Evolutionary conservation across 2,888 invertebrate genomes (phyloP).

Genomic region (Pycnomerus fuliginosus): DNA sequence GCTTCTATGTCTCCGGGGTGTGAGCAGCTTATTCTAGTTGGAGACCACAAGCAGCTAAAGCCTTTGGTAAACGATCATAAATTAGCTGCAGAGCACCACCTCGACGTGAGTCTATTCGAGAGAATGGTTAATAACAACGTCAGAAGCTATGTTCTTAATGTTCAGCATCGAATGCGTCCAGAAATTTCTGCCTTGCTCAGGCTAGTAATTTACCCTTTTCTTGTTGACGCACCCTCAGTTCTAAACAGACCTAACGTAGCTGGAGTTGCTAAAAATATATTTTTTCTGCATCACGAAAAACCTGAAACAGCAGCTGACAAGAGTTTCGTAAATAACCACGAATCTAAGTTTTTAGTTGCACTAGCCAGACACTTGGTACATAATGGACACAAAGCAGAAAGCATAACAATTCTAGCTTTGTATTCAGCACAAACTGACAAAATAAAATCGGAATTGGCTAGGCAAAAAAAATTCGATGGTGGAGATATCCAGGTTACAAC

Average conservation of each 20-base stretch:
- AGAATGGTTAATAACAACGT: conserved; percentile 64
- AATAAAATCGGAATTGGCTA: not conserved
- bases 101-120: conserved; percentile 15
- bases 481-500: conserved; percentile 62
- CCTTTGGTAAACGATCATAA: conserved; percentile 16
- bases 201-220: conserved; percentile 65
- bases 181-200: conserved; percentile 61
- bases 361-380: conserved; percentile 7
- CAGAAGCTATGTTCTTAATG: conserved; percentile 47
- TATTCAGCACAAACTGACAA: conserved; percentile 6
- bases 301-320: conserved; percentile 58
- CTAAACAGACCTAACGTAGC: conserved; percentile 57
- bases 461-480: no score
- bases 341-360: conserved; percentile 57
- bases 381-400: conserved; percentile 2
- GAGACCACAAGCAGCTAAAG: conserved; percentile 50
- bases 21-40: conserved; percentile 82
- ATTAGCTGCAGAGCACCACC: conserved; percentile 19
- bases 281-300: conserved; percentile 65
- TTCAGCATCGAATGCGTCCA: conserved; percentile 78
- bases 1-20: conserved; percentile 71
- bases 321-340: conserved; percentile 64
- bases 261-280: conserved; percentile 65
- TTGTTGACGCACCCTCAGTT: conserved; percentile 64
- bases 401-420: conserved; percentile 6